These are phyloP conservation scores for Lutraria lutraria DNA, from an alignment of 2,888 invertebrate genomes.

Conservation along the genomic window DNA sequence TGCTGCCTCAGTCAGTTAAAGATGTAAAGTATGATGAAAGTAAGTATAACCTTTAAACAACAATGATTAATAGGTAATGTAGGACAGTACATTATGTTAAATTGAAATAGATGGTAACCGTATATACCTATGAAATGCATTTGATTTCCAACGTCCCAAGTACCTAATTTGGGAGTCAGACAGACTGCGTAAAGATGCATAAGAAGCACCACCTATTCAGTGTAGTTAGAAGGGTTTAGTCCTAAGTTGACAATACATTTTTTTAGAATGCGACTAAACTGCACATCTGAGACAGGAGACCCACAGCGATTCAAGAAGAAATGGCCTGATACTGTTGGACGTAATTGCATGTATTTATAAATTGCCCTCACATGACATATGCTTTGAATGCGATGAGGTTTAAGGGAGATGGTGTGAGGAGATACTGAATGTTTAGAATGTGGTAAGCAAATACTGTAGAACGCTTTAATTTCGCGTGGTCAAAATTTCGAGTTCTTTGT, in stretches of 20 bases:
- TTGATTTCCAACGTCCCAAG: neutral
- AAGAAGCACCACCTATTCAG: conserved; percentile 20
- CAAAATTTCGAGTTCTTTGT: too few species aligned
- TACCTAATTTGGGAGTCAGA: neutral
- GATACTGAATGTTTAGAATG: too few species aligned
- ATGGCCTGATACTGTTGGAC: neutral
- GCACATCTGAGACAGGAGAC: neutral
- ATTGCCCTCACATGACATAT: neutral
- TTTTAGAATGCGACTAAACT: neutral
- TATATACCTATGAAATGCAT: neutral
- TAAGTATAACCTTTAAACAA: too few species aligned
- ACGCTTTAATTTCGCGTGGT: too few species aligned
- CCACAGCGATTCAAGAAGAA: neutral
- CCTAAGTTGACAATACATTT: neutral
- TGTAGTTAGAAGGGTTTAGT: neutral
- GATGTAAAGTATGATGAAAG: too few species aligned
- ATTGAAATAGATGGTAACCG: neutral
- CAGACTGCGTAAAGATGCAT: neutral
- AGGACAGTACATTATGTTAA: neutral
- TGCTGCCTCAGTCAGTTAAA: too few species aligned
- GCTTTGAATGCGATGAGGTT: too few species aligned
- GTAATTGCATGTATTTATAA: neutral
- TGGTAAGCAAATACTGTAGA: too few species aligned
- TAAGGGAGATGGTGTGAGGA: too few species aligned
- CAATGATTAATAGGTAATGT: neutral